Percentiles rank a stretch among this genome's conserved stretches.
Conservation (phyloP, 2,888 invertebrate genomes). For the Achlya flavicornis region DNA sequence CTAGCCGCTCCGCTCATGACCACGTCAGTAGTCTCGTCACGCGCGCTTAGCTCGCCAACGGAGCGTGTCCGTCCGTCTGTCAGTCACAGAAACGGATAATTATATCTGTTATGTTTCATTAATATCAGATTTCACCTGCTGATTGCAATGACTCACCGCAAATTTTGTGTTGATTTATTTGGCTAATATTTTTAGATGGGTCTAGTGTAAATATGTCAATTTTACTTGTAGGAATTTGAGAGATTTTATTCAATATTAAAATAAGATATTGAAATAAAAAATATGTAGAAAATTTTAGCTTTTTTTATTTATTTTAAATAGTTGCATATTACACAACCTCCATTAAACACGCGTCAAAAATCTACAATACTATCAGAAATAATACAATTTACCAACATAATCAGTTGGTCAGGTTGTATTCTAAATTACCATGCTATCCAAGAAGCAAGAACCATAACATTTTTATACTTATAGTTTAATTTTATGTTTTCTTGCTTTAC, state of each 20-base stretch:
- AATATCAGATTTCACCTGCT: slow-evolving; percentile 37
- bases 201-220: not conserved
- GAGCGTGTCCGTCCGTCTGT: slow-evolving; percentile 31
- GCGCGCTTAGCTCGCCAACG: slow-evolving; percentile 38
- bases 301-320: no score
- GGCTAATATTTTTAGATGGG: not conserved
- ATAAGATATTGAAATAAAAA: no score
- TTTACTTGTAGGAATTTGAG: not conserved
- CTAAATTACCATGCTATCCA: no score
- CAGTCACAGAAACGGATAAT: slow-evolving; percentile 26
- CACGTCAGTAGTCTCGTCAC: slow-evolving; percentile 23
- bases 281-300: no score
- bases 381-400: no score
- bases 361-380: no score
- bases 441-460: no score
- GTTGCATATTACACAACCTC: no score
- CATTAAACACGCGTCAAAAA: no score
- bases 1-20: slow-evolving; percentile 9
- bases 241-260: not conserved
- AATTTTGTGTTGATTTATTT: not conserved
- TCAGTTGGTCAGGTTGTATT: no score
- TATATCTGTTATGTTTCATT: slow-evolving; percentile 28
- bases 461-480: no score
- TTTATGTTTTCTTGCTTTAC: no score
- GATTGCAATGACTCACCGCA: slow-evolving; percentile 14